Conservation (phyloP, 2,797 vertebrate genomes). For the Aselliscus stoliczkanus region DNA sequence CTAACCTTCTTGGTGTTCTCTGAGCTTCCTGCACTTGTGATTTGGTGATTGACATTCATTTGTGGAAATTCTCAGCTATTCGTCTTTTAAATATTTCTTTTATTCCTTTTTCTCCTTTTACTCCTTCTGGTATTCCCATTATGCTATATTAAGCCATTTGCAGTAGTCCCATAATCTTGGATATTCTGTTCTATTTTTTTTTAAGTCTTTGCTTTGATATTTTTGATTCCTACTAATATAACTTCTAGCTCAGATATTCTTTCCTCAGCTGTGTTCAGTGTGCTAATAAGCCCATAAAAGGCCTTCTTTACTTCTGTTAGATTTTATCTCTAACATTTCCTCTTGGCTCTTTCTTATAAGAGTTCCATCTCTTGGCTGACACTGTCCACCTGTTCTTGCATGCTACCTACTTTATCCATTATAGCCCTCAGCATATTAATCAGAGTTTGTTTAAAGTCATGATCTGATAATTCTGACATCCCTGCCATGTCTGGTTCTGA, state of each 20-base stretch:
- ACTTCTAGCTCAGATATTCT: background rate
- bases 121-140: background rate
- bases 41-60: background rate
- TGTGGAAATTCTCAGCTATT: background rate
- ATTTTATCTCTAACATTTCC: background rate
- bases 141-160: background rate
- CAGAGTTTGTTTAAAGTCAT: background rate
- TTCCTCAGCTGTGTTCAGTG: background rate
- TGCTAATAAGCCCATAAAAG: background rate
- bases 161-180: background rate
- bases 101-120: background rate
- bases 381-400: background rate
- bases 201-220: background rate
- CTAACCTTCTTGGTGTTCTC: background rate
- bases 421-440: background rate
- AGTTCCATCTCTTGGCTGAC: background rate
- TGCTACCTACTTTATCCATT: background rate
- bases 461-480: background rate
- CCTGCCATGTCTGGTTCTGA: background rate
- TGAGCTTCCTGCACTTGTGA: background rate
- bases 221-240: background rate
- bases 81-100: background rate
- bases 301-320: background rate
- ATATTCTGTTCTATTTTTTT: background rate
- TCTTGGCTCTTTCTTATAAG: background rate